These are phyloP conservation scores for Cepaea nemoralis DNA, from an alignment of 1,140 invertebrate species.

Conservation along the genomic window DNA sequence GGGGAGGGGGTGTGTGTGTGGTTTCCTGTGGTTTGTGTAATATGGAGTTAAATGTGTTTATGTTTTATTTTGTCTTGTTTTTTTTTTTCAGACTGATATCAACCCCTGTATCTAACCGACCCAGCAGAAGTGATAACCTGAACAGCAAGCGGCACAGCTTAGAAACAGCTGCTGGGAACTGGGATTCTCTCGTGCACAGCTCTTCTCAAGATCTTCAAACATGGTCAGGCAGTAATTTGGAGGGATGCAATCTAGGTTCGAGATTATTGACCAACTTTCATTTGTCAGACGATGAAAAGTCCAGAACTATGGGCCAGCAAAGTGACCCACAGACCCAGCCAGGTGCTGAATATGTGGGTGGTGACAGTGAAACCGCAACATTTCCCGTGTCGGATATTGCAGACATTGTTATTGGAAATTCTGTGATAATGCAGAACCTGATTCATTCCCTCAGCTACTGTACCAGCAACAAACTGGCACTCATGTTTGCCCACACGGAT, in stretches of 20 bases:
- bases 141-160: not conserved
- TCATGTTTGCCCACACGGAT: constrained; percentile 63
- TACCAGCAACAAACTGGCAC: constrained; percentile 76
- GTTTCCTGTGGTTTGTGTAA: too few relatives aligned
- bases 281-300: constrained; percentile 66
- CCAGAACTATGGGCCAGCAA: constrained; percentile 29
- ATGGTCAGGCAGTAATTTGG: constrained; percentile 51
- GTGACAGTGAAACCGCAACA: not conserved
- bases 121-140: not conserved
- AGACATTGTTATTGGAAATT: constrained; percentile 68
- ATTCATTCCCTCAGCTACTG: constrained; percentile 76
- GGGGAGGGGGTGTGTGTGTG: too few relatives aligned
- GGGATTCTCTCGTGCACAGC: not conserved
- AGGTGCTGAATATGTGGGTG: constrained; percentile 33
- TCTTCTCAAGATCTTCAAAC: constrained; percentile 26
- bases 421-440: constrained; percentile 83
- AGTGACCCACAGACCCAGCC: constrained; percentile 53
- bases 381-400: constrained; percentile 44
- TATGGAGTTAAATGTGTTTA: too few relatives aligned
- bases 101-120: constrained; percentile 20
- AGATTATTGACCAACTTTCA: constrained; percentile 23
- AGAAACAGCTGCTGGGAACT: not conserved
- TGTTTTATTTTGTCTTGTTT: too few relatives aligned
- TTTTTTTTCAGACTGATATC: constrained; percentile 33
- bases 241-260: constrained; percentile 43